Base-by-base conservation (phyloP, 2,888 invertebrate genomes). In the Stratiomys singularior region DNA sequence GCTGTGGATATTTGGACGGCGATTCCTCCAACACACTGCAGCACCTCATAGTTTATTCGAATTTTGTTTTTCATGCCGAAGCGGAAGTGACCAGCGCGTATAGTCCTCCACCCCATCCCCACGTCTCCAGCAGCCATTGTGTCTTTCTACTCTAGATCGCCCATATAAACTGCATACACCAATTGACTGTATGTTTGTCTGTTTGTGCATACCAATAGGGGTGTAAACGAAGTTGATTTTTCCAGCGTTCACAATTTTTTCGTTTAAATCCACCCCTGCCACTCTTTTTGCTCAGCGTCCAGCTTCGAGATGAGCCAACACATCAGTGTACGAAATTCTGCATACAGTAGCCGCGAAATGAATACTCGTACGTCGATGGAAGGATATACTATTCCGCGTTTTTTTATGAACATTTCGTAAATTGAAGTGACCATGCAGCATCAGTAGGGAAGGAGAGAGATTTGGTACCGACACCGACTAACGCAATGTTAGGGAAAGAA, bases 201-300 rank as follows among this genome's bases (percentile, higher is more conserved):
- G 60, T 60, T 74, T 74, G 74, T 74, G 37, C 58, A 58, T 37
- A 60, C 58, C 74, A 69, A 69, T 79, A 81, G 81, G 81, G 81
- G 81, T 81, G 81, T 82, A 82, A 82, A 81, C 82, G 81, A 82
- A 82, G 82, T 81, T 82, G 82, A 81, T 82, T 82, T 82, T 80
- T 79, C 56, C 67, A 67, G 30, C 77, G 52, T 77, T 67, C 77
- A 77, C 66, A 67, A 67, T 77, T 77, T 76, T 77, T 67, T 30
- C 28, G 52, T 77, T 66, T 52, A 58, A 37, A 74, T 60, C 60
- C 60, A 37, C 74, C 74, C 74, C 74, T 21, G 30, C 28, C n/a
- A 15, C 44, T 30, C 30, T 60, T 60, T 58, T 60, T 37, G 30
- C 15, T 60, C 58, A 37, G 11, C 58, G 37, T 21, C 37, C 74